Base-by-base conservation (phyloP, 2,797 vertebrate species). In the Sebastes taczanowskii region DNA sequence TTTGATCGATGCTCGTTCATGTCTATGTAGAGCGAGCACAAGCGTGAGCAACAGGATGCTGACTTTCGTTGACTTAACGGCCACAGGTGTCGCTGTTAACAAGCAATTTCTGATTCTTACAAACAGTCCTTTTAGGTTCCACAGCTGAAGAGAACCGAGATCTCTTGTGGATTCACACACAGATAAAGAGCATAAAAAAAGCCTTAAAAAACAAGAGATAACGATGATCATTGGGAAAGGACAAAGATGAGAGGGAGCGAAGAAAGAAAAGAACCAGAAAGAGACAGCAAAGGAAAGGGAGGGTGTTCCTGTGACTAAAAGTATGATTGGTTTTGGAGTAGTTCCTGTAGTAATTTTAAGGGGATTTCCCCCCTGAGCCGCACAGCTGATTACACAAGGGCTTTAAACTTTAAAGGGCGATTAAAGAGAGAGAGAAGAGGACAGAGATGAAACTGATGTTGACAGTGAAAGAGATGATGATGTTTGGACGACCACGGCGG, bases 291-390 rank as follows among this genome's bases (percentile, higher is more conserved):
- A 22, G 71, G 69, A 64, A 59, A 80, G 46, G 77, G 65, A 30
- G 74, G 80, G 61, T 38, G 56, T 35, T 69, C 56, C 69, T 82
- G 53, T 61, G 75, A 81, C 60, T 77, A 64, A 74, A 83, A 8
- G 30, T 53, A 52, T 89, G 82, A 94, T 91, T 90, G 77, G 80
- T 83, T 85, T 78, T 88, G 87, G 84, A 88, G 68, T 11, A 34
- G 82, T 90, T 92, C 89, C 89, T 93, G 84, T 52, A 22, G 83
- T 88, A 77, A 92, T 92, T 88, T 91, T 81, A 75, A 78, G 80
- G 78, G 87, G 92, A 91, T 94, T 93, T 93, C 87, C 92, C 81
- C 29, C 64, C 82, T 74, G 80, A 91, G 84, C 80, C 1, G 8
- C 85, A 83, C 86, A 92, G 76, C 78, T 92, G 87, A 92, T 93